Percentiles rank a stretch among this genome's conserved stretches.
These are phyloP conservation scores for Heteropelma amictum DNA, from an alignment of 2,888 invertebrate genomes.

Conservation along the genomic window DNA sequence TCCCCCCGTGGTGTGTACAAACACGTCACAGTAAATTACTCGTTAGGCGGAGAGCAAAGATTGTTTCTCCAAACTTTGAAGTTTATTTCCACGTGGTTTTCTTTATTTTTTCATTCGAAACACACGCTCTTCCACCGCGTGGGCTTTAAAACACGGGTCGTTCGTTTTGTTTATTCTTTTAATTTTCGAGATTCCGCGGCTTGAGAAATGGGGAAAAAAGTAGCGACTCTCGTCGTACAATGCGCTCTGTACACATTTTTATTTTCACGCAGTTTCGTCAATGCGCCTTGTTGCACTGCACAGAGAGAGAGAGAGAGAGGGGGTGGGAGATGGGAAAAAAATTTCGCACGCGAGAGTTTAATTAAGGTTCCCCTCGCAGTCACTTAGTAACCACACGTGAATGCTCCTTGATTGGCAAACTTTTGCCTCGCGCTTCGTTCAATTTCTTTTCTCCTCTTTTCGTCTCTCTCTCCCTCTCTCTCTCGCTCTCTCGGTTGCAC, in stretches of 20 bases:
- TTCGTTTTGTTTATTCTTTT: conserved; percentile 3
- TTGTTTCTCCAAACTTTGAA: too few species aligned
- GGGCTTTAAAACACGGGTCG: too few species aligned
- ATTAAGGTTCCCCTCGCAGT: conserved; percentile 56
- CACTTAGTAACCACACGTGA: conserved; percentile 68
- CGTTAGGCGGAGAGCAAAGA: too few species aligned
- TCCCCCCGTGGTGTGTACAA: too few species aligned
- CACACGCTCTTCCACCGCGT: too few species aligned
- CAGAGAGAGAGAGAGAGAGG: not conserved
- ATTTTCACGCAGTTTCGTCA: conserved; percentile 5
- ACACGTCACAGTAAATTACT: too few species aligned
- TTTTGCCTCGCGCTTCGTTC: conserved; percentile 34
- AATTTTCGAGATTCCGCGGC: too few species aligned
- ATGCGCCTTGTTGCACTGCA: too few species aligned
- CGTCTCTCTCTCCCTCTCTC: not conserved
- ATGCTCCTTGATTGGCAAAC: conserved; percentile 72
- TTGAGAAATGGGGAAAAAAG: too few species aligned
- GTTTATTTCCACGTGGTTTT: too few species aligned
- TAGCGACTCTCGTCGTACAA: too few species aligned
- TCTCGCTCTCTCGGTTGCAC: not conserved
- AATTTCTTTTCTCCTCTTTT: conserved; percentile 19
- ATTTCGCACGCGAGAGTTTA: conserved; percentile 31
- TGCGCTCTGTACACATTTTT: not conserved
- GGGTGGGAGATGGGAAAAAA: conserved; percentile 2
- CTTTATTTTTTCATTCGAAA: too few species aligned